Conservation (phyloP, 2,888 invertebrate genomes). For the Apamea epomidion region DNA sequence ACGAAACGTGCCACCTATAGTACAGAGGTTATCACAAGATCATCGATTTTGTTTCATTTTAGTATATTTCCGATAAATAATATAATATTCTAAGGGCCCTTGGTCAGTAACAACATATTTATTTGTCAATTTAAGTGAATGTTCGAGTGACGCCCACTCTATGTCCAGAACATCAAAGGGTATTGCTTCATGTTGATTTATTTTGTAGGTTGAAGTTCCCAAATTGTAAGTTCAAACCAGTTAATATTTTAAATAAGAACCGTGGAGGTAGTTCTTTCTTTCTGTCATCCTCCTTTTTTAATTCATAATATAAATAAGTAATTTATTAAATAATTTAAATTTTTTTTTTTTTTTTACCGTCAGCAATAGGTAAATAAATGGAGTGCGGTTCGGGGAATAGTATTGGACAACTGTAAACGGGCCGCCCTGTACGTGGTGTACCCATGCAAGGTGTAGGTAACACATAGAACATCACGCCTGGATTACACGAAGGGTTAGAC, state of each 20-base stretch:
- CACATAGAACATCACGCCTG: too few relatives aligned
- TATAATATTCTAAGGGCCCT: background rate
- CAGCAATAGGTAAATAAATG: too few relatives aligned
- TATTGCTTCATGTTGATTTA: background rate
- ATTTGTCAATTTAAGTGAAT: conserved; percentile 23
- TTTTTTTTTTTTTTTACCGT: too few relatives aligned
- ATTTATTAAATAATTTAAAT: background rate
- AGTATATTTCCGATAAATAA: conserved; percentile 19
- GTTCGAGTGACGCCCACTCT: conserved; percentile 18
- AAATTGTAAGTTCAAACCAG: conserved; percentile 20
- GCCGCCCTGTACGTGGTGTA: too few relatives aligned
- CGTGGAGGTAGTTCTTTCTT: background rate
- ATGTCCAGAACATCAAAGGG: conserved; percentile 8
- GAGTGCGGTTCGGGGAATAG: too few relatives aligned
- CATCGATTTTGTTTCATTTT: conserved; percentile 10
- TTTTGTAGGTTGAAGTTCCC: conserved; percentile 20
- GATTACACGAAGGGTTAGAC: too few relatives aligned
- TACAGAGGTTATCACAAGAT: conserved; percentile 11
- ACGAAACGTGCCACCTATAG: conserved; percentile 9
- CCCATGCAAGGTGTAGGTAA: too few relatives aligned
- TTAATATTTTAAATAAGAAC: conserved; percentile 11
- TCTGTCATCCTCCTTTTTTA: background rate
- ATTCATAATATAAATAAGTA: background rate
- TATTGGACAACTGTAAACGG: background rate
- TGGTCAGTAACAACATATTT: conserved; percentile 25